Conservation (phyloP, 2,797 vertebrate genomes). For the Propithecus perrieri region DNA sequence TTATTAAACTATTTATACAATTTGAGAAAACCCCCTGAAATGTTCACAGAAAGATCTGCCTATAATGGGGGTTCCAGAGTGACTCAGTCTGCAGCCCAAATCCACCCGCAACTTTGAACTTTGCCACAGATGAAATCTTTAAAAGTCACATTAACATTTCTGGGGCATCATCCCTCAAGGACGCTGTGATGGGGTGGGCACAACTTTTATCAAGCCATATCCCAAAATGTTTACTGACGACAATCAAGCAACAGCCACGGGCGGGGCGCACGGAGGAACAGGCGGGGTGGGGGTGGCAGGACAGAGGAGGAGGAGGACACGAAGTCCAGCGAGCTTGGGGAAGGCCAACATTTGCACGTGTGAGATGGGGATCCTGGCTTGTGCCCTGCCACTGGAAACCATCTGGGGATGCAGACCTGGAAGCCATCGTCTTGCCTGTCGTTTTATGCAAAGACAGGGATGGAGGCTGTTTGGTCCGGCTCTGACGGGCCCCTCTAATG, state of each 20-base stretch:
- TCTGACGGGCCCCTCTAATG: not conserved
- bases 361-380: not conserved
- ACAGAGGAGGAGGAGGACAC: not conserved
- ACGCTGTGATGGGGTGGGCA: not conserved
- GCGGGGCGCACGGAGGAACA: not conserved
- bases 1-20: slow-evolving; percentile 78
- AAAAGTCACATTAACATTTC: slow-evolving; percentile 37
- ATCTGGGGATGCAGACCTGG: not conserved
- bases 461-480: not conserved
- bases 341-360: not conserved
- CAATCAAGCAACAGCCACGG: not conserved
- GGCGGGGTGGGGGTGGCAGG: not conserved
- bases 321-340: not conserved
- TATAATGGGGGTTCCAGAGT: slow-evolving; percentile 71
- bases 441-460: not conserved
- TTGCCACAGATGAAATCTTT: slow-evolving; percentile 37
- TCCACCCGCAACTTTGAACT: slow-evolving; percentile 54
- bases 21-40: slow-evolving; percentile 75
- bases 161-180: not conserved
- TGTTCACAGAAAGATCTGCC: slow-evolving; percentile 61
- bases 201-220: slow-evolving; percentile 1
- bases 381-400: not conserved
- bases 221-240: not conserved
- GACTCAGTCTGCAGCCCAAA: slow-evolving; percentile 63
- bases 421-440: not conserved